Base-by-base conservation (phyloP, 2,113 vertebrate species). In the Chitala chitala region DNA sequence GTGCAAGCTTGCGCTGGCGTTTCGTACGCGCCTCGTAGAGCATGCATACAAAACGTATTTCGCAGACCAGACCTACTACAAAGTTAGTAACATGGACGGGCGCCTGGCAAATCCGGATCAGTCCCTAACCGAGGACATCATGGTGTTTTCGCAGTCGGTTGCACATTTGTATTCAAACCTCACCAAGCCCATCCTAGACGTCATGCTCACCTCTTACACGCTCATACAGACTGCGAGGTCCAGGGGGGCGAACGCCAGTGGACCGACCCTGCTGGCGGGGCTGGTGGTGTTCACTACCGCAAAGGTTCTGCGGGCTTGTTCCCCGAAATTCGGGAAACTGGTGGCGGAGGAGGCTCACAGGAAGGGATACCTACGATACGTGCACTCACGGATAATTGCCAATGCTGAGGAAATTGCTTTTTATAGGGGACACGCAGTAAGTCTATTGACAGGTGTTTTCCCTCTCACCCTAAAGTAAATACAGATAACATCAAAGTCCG, bases 391-490 rank as follows among this genome's bases (percentile, higher is more conserved):
- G 73, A 96, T 99, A 80, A 98, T 99, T 24, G 95, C 96, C 74
- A 98, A 99, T 0, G 98, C 95, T 0, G 98, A 99, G 82, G 98
- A 99, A 78, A 98, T 99, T 1, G 96, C 96, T 17, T 99, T 99
- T 84, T 99, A 99, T 85, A 83, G 95, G 78, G 97, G 97, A n/a
- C 96, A 99, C 81, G 95, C 93, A 93, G 96, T 98, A 90, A 87
- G 90, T 55, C 1, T 46, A 12, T 12, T 69, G 44, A 12, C 5
- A 12, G 44, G 44, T 46, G 44, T 5, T 12, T 12, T 5, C 44
- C 12, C 5, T 12, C 12, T 12, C 44, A 12, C 12, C 12, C 44
- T 46, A 12, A 12, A 46, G 44, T 46, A n/a, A n/a, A n/a, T n/a
- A n/a, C n/a, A n/a, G n/a, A n/a, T n/a, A n/a, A n/a, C n/a, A n/a